phyloP scores from a whole-genome alignment of 2,113 vertebrate genomes.

The Clinocottus analis region DNA sequence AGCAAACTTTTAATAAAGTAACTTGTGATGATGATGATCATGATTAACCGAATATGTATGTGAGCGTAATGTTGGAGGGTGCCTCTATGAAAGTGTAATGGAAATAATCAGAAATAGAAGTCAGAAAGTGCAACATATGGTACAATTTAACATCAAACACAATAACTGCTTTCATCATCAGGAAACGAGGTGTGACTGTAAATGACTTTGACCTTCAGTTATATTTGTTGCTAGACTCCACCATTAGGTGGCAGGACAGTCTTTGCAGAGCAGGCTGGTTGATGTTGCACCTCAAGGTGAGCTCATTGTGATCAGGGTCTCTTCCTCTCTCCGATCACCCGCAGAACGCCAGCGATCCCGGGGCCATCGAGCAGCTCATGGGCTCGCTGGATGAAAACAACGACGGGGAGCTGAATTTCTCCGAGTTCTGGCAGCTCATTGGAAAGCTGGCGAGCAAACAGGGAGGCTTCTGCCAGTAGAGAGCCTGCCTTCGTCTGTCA shows the following conservation, averaged over 20 bases:
- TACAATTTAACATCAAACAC: neutral
- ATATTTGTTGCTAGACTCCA: conserved; percentile 14
- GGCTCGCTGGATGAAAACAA: conserved; percentile 80
- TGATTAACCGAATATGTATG: neutral
- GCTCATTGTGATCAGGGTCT: conserved; percentile 16
- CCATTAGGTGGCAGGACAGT: conserved; percentile 71
- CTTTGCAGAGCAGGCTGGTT: conserved; percentile 16
- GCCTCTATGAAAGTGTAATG: neutral
- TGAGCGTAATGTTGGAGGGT: neutral
- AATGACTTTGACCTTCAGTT: neutral
- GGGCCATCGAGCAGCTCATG: conserved; percentile 79
- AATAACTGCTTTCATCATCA: conserved; percentile 4
- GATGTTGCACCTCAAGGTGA: too few species aligned
- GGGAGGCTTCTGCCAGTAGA: conserved; percentile 75
- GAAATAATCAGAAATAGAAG: neutral
- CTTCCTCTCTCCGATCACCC: conserved; percentile 44
- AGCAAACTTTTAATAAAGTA: neutral
- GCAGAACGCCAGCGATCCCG: conserved; percentile 77
- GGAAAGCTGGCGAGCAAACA: conserved; percentile 80
- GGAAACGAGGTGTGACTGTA: neutral
- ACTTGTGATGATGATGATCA: too few species aligned
- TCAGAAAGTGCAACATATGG: neutral
- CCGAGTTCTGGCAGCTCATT: conserved; percentile 85
- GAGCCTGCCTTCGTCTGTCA: neutral
- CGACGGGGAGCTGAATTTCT: conserved; percentile 84